These are phyloP conservation scores for Yoshiicerus persimilis DNA, from an alignment of 1,140 invertebrate species.

Conservation along the genomic window DNA sequence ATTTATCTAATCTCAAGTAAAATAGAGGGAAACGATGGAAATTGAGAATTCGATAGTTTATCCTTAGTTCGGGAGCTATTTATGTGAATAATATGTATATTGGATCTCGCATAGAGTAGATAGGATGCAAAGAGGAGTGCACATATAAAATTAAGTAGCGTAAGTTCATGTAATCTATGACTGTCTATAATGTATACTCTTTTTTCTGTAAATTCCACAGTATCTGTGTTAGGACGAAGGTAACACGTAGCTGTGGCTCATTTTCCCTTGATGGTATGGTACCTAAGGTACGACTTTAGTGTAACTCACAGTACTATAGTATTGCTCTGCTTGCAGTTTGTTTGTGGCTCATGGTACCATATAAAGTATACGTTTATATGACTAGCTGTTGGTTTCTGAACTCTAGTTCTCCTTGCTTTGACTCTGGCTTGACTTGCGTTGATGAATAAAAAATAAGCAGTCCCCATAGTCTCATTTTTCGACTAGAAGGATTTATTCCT, in stretches of 20 bases:
- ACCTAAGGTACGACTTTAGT: background rate
- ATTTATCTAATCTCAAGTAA: background rate
- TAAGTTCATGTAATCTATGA: background rate
- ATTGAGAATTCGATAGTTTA: background rate
- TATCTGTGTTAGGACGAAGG: background rate
- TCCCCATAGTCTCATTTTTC: conserved; percentile 15
- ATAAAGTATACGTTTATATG: background rate
- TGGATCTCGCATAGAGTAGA: background rate
- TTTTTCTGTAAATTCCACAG: background rate
- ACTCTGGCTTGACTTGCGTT: background rate
- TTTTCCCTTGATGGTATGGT: background rate
- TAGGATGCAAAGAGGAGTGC: no score
- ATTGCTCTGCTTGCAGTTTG: background rate
- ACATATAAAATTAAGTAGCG: background rate
- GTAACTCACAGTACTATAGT: background rate
- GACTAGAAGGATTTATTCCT: conserved; percentile 9
- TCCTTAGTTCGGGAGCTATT: background rate
- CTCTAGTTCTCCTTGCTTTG: background rate
- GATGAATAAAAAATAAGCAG: conserved; percentile 23
- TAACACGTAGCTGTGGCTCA: background rate
- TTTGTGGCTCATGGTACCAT: background rate
- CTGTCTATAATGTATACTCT: background rate
- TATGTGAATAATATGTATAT: background rate
- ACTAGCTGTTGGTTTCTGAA: background rate
- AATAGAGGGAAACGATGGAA: background rate